A percentile compares a stretch with the other conserved stretches of the same genome.
These are phyloP conservation scores for Arothron firmamentum DNA, from an alignment of 2,113 vertebrate species.

Conservation along the genomic window DNA sequence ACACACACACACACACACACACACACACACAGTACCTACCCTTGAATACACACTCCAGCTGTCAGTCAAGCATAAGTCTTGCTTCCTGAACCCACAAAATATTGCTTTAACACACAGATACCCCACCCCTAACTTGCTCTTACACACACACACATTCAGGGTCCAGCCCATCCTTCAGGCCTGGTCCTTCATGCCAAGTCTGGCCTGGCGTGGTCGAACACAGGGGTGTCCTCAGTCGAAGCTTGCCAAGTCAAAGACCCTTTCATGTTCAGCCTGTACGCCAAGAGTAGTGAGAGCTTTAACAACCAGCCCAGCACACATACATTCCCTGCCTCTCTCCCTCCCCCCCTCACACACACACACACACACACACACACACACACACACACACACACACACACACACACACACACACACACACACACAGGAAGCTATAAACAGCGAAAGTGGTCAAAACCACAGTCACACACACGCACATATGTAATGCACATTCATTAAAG, in stretches of 20 bases:
- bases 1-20: slow-evolving; percentile 25
- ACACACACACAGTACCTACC: slow-evolving; percentile 21
- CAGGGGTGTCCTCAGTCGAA: slow-evolving; percentile 83
- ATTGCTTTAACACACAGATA: slow-evolving; percentile 34
- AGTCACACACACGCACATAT: slow-evolving; percentile 22
- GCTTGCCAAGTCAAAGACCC: slow-evolving; percentile 82
- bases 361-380: slow-evolving; percentile 21
- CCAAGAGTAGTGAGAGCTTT: slow-evolving; percentile 65
- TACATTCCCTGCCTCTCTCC: slow-evolving; percentile 5
- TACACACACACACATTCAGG: slow-evolving; percentile 59
- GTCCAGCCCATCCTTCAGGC: slow-evolving; percentile 76
- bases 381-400: slow-evolving; percentile 23
- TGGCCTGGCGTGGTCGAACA: slow-evolving; percentile 82
- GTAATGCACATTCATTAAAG: slow-evolving; percentile 34
- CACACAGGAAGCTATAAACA: slow-evolving; percentile 42
- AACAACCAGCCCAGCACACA: slow-evolving; percentile 51
- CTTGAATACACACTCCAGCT: slow-evolving; percentile 46
- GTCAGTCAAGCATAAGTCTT: slow-evolving; percentile 46
- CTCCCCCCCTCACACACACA: slow-evolving; percentile 22
- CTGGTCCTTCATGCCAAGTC: slow-evolving; percentile 81
- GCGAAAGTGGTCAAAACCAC: slow-evolving; percentile 56
- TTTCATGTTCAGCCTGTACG: slow-evolving; percentile 73
- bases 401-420: slow-evolving; percentile 24
- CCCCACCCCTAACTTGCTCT: slow-evolving; percentile 36
- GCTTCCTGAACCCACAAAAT: slow-evolving; percentile 49